Percentiles rank a stretch among this genome's conserved stretches.
Evolutionary conservation across 2,888 invertebrate genomes (phyloP).

Genomic region (Brenthis daphne): DNA sequence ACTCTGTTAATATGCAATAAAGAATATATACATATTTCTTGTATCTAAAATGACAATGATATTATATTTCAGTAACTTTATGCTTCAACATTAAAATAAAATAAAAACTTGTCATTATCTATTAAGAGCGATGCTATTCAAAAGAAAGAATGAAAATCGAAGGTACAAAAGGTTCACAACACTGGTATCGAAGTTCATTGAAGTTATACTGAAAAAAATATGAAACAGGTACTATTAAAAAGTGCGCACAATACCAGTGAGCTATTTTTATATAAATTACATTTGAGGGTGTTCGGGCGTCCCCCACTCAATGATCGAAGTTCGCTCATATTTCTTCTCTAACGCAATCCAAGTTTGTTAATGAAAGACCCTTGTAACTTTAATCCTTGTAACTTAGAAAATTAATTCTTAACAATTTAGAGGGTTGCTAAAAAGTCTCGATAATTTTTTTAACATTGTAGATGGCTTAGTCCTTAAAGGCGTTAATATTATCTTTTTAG

Average conservation of each 20-base stretch:
- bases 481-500: background rate
- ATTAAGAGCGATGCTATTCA: no score
- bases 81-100: no score
- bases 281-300: slow-evolving; percentile 53
- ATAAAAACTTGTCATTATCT: no score
- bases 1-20: no score
- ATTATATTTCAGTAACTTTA: no score
- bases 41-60: no score
- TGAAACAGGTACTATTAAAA: slow-evolving; percentile 25
- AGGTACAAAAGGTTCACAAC: background rate
- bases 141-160: no score
- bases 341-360: slow-evolving; percentile 67
- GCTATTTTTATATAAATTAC: slow-evolving; percentile 50
- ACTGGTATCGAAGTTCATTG: slow-evolving; percentile 23
- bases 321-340: slow-evolving; percentile 70
- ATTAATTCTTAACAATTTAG: slow-evolving; percentile 60
- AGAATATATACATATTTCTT: no score
- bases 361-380: slow-evolving; percentile 69
- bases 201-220: slow-evolving; percentile 17
- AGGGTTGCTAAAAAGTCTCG: slow-evolving; percentile 40
- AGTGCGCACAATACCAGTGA: slow-evolving; percentile 35
- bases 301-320: slow-evolving; percentile 65
- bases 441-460: slow-evolving; percentile 29
- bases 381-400: slow-evolving; percentile 63
- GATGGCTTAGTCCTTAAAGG: slow-evolving; percentile 17